phyloP scores from a whole-genome alignment of 2,113 vertebrate genomes.

The Corythaixoides concolor region DNA sequence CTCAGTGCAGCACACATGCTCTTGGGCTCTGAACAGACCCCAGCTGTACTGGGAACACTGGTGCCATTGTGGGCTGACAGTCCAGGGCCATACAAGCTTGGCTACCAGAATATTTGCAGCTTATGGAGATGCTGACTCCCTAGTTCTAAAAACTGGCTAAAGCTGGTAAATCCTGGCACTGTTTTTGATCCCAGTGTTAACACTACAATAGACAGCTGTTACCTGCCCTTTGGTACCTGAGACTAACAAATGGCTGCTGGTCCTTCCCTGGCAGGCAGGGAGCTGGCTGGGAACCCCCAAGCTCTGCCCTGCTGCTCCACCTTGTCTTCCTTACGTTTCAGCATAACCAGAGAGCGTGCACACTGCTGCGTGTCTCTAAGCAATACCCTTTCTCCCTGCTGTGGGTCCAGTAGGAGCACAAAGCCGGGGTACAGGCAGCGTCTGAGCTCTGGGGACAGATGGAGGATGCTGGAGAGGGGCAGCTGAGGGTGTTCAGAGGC shows the following conservation, averaged over 20 bases:
- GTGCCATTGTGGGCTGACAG: background rate
- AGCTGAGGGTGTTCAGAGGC: background rate
- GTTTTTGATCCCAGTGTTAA: background rate
- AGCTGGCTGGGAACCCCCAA: background rate
- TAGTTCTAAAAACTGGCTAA: background rate
- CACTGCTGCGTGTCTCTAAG: background rate
- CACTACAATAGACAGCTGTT: background rate
- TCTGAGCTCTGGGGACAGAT: background rate
- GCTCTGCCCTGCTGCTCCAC: background rate
- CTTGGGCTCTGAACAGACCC: background rate
- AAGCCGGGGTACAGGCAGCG: background rate
- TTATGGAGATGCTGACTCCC: background rate
- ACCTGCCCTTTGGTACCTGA: background rate
- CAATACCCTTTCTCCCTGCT: slow-evolving; percentile 18
- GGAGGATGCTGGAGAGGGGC: background rate
- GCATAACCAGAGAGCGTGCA: background rate
- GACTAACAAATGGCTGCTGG: background rate
- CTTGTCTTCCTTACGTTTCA: slow-evolving; percentile 33
- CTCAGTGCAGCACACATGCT: background rate
- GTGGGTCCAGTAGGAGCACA: background rate
- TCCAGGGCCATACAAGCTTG: background rate
- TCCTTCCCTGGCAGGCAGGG: background rate
- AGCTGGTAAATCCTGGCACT: background rate
- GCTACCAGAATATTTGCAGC: background rate
- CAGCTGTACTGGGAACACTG: background rate